Evolutionary conservation across 2,797 vertebrate species (phyloP).

Genomic region (Ispidina lecontei): DNA sequence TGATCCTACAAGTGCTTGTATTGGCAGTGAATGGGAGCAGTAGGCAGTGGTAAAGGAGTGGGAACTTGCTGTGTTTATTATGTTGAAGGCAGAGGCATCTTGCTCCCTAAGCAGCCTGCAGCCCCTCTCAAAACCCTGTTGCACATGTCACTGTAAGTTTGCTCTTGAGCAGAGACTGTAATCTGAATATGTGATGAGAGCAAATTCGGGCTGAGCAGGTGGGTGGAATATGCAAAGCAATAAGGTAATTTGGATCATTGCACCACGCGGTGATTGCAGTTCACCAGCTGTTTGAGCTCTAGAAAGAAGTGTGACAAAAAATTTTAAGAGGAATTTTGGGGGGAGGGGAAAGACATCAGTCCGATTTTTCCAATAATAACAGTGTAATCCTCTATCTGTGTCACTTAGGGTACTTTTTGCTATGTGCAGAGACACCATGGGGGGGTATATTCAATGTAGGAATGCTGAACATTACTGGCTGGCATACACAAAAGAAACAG

Average conservation of each 20-base stretch:
- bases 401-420: neutral
- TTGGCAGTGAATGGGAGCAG: neutral
- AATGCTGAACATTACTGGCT: neutral
- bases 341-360: neutral
- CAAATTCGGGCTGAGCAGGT: neutral
- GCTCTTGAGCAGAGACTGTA: neutral
- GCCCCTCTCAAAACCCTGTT: neutral
- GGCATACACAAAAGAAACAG: neutral
- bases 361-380: neutral
- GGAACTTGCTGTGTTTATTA: neutral
- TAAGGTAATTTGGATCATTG: neutral
- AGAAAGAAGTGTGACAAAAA: neutral
- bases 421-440: neutral
- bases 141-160: neutral
- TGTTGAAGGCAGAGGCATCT: neutral
- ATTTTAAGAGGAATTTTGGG: neutral
- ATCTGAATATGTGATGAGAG: neutral
- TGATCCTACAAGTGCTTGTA: accelerated
- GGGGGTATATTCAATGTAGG: neutral
- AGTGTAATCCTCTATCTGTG: neutral
- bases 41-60: too few relatives aligned
- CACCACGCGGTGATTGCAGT: neutral
- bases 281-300: neutral
- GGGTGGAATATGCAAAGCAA: neutral
- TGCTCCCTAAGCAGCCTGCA: neutral